Evolutionary conservation across 2,888 invertebrate genomes (phyloP), one percentile per base, ranked within the genome.

Genomic region (Troides helena): DNA sequence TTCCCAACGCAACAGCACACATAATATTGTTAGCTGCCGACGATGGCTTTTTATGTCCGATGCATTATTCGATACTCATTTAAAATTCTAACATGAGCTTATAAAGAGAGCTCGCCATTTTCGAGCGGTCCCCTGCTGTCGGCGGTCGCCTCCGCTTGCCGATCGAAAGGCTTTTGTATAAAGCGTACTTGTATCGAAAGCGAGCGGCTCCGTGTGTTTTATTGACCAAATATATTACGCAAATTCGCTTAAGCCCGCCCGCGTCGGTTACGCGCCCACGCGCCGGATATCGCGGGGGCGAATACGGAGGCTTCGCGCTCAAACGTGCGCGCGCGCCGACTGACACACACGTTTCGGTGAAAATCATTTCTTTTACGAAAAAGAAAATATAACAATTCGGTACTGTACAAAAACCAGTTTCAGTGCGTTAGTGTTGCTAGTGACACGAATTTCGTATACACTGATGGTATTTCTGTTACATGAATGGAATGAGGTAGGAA

Each of bases 61-160:
- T 92, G 91, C 91, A 92, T 92, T 92, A 92, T 92, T 92, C 91
- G 92, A 92, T 90, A 87, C 91, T 91, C 91, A 92, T 92, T 92
- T 92, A 90, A 92, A 92, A 92, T 92, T 92, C 92, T 92, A 92
- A 92, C 90, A 88, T 90, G 87, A 85, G 80, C 91, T 85, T 90
- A 89, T 90, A 90, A 89, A 90, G 90, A 89, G 88, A 90, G 87
- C 81, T 86, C 76, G 90, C 91, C 91, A 92, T 91, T 92, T 90
- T 89, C 82, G 86, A 84, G 78, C 84, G 86, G 82, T 85, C 84
- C 86, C 88, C 89, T 84, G 90, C 88, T 86, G 90, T 82, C 81
- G 86, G 67, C 84, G 87, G 90, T 88, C 85, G 91, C 84, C 78
- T 83, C 74, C 69, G 71, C 69, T 60, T 70, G 63, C 59, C 21